A percentile compares a stretch with the other conserved stretches of the same genome.
Conservation (phyloP, 2,888 invertebrate genomes). For the Lordiphosa andalusiaca region DNA sequence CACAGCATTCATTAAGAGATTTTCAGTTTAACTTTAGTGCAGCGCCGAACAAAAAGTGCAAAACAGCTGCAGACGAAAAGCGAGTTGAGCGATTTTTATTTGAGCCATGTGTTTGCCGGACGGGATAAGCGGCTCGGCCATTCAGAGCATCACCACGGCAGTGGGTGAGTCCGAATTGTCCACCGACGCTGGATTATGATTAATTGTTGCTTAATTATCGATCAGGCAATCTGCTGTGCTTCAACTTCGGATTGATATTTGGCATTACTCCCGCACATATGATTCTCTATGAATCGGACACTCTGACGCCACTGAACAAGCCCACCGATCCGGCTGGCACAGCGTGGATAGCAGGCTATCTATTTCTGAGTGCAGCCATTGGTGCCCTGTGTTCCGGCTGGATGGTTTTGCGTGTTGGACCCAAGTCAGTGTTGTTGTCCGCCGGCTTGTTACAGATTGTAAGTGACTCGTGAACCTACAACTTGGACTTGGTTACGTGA, state of each 20-base stretch:
- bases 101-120: constrained; percentile 67
- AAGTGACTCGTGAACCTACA: constrained; percentile 26
- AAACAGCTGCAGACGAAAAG: neutral
- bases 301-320: constrained; percentile 60
- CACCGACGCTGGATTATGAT: neutral
- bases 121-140: constrained; percentile 51
- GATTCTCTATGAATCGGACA: constrained; percentile 63
- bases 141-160: constrained; percentile 60
- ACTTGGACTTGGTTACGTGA: no score
- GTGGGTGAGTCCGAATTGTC: constrained; percentile 52
- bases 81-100: neutral
- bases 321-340: constrained; percentile 58
- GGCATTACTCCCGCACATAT: constrained; percentile 76
- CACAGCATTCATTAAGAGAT: constrained; percentile 26
- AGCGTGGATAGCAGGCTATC: constrained; percentile 65
- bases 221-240: constrained; percentile 70
- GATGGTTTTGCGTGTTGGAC: constrained; percentile 66
- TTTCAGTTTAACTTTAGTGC: constrained; percentile 47
- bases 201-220: neutral
- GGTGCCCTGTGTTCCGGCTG: constrained; percentile 71
- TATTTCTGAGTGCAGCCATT: constrained; percentile 71
- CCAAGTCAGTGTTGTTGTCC: constrained; percentile 66
- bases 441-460: constrained; percentile 77
- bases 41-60: constrained; percentile 11
- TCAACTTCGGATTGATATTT: constrained; percentile 77